Percentiles rank a stretch among this genome's conserved stretches.
Conservation (phyloP, 1,140 invertebrate genomes). For the Tetragnatha versicolor region DNA sequence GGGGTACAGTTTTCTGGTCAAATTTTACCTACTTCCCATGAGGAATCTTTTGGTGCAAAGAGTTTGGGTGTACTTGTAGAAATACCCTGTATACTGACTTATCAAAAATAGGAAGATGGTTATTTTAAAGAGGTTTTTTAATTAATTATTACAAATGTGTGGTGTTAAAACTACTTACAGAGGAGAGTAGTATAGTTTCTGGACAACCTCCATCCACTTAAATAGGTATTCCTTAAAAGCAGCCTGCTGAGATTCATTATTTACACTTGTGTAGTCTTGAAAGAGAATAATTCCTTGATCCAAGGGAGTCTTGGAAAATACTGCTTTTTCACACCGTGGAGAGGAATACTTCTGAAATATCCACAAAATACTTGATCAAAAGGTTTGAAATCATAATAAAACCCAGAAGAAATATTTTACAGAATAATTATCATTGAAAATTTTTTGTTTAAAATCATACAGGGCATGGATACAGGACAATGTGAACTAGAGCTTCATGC, state of each 20-base stretch:
- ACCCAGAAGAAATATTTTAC: too few relatives aligned
- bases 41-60: not conserved
- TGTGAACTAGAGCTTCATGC: too few relatives aligned
- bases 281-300: slow-evolving; percentile 10
- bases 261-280: slow-evolving; percentile 9
- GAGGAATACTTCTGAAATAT: slow-evolving; percentile 43
- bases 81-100: not conserved
- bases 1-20: not conserved
- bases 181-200: not conserved
- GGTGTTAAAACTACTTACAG: not conserved
- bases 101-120: not conserved
- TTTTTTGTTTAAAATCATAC: too few relatives aligned
- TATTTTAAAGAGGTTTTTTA: not conserved
- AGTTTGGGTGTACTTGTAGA: too few relatives aligned
- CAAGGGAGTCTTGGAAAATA: slow-evolving; percentile 4
- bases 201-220: slow-evolving; percentile 9
- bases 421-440: too few relatives aligned
- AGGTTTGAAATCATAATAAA: too few relatives aligned
- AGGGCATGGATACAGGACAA: too few relatives aligned
- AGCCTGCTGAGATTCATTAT: slow-evolving; percentile 12
- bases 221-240: slow-evolving; percentile 14
- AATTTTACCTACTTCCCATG: not conserved
- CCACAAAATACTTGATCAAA: too few relatives aligned
- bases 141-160: not conserved
- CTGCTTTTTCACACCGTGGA: not conserved